Conservation (phyloP, 2,797 vertebrate species). For the Melanotaenia pygmaea region DNA sequence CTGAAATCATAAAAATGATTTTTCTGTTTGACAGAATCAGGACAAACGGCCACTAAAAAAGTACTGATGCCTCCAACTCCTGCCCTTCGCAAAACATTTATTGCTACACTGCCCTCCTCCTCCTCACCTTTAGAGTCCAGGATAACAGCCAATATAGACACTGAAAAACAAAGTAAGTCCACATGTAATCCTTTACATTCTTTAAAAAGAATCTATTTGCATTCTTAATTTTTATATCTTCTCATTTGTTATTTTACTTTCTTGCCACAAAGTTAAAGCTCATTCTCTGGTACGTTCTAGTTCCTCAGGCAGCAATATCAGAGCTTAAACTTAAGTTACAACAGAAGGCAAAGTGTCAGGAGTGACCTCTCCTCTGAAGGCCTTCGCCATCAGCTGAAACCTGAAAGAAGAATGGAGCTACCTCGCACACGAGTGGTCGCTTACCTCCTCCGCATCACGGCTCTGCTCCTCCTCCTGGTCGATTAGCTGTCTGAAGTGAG, state of each 20-base stretch:
- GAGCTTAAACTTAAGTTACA: constrained; percentile 73
- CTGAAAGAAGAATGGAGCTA: not conserved
- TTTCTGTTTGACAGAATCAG: constrained; percentile 27
- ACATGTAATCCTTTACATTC: not conserved
- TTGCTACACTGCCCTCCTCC: rapidly evolving
- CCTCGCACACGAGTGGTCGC: not conserved
- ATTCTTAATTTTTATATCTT: not conserved
- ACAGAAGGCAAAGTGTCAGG: constrained; percentile 22
- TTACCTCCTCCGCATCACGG: not conserved
- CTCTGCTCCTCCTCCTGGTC: constrained; percentile 21
- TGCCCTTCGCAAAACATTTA: constrained; percentile 1
- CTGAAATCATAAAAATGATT: not conserved
- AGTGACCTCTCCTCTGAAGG: constrained; percentile 49
- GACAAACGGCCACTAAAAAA: constrained; percentile 41
- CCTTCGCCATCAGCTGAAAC: not conserved
- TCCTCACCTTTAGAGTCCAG: not conserved
- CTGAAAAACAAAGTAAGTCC: constrained; percentile 53
- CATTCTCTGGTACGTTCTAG: not conserved
- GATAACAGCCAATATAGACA: not conserved
- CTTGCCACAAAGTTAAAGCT: not conserved
- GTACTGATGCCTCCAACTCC: constrained; percentile 39
- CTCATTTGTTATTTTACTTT: not conserved
- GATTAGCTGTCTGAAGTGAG: constrained; percentile 33
- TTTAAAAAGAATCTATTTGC: not conserved
- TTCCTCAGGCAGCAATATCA: constrained; percentile 44